A percentile compares a stretch with the other conserved stretches of the same genome.
Conservation (phyloP, 1,140 invertebrate genomes). For the Steinernema khuongi region DNA sequence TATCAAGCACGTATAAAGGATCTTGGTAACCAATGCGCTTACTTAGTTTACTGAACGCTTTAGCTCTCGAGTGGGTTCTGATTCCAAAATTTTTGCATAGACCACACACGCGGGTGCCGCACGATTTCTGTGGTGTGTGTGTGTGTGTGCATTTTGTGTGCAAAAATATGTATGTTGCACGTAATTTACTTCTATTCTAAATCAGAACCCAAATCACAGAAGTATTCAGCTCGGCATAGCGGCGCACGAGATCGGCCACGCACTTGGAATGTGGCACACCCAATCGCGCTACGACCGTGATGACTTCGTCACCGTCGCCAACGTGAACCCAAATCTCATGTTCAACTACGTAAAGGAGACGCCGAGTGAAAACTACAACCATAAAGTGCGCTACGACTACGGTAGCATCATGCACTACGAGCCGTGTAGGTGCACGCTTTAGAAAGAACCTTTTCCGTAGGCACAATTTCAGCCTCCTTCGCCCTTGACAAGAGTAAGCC, state of each 20-base stretch:
- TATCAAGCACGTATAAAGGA: no score
- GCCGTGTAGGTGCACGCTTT: neutral
- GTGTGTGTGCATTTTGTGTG: no score
- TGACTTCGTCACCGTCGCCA: constrained; percentile 21
- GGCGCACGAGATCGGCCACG: constrained; percentile 32
- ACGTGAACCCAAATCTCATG: constrained; percentile 20
- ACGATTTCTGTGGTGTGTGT: no score
- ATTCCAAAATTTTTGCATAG: no score
- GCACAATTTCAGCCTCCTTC: neutral
- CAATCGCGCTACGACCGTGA: constrained; percentile 34
- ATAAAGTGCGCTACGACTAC: constrained; percentile 35
- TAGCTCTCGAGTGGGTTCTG: no score
- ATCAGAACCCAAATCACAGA: neutral
- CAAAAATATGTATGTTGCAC: no score
- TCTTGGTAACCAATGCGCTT: no score
- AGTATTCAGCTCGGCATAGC: neutral
- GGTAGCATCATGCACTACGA: constrained; percentile 39
- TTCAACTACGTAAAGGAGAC: constrained; percentile 31
- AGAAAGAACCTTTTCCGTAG: neutral
- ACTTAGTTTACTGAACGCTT: no score
- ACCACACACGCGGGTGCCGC: no score
- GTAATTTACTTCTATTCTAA: no score
- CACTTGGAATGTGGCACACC: constrained; percentile 34
- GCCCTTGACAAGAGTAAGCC: constrained; percentile 14
- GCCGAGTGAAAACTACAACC: constrained; percentile 27